A percentile compares a stretch with the other conserved stretches of the same genome.
Conservation (phyloP, 2,113 vertebrate species). For the Prunella fulvescens region DNA sequence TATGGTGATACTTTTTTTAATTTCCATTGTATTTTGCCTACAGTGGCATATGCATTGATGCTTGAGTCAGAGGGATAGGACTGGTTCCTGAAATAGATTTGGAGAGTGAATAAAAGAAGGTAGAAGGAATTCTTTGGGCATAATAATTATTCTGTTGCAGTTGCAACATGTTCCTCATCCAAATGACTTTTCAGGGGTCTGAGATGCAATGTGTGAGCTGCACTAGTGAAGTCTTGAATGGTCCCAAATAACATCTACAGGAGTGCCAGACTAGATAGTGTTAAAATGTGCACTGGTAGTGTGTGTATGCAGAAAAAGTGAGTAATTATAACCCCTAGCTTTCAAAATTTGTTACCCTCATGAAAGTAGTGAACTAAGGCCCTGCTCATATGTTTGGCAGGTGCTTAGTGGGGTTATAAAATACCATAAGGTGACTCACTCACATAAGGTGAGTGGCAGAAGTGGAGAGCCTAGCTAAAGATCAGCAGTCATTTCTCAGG, state of each 20-base stretch:
- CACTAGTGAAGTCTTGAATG: neutral
- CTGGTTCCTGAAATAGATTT: neutral
- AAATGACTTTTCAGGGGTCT: neutral
- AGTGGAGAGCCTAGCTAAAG: neutral
- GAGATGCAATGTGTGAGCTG: neutral
- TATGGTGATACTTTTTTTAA: neutral
- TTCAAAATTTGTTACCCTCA: neutral
- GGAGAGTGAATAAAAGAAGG: neutral
- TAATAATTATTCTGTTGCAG: neutral
- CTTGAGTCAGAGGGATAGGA: neutral
- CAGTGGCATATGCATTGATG: neutral
- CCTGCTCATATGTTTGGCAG: neutral
- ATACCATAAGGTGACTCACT: neutral
- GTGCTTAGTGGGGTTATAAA: neutral
- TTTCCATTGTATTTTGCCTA: neutral
- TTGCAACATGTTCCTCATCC: neutral
- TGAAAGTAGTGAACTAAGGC: neutral
- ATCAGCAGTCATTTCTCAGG: neutral
- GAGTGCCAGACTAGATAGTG: neutral
- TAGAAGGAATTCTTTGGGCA: neutral
- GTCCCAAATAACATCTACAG: neutral
- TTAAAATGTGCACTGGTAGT: neutral
- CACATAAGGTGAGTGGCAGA: neutral
- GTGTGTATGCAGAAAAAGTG: fast-evolving
- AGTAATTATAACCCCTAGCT: neutral